Evolutionary conservation across 2,113 vertebrate species (phyloP), one percentile per base, ranked within the genome.

Genomic region (Rana temporaria): DNA sequence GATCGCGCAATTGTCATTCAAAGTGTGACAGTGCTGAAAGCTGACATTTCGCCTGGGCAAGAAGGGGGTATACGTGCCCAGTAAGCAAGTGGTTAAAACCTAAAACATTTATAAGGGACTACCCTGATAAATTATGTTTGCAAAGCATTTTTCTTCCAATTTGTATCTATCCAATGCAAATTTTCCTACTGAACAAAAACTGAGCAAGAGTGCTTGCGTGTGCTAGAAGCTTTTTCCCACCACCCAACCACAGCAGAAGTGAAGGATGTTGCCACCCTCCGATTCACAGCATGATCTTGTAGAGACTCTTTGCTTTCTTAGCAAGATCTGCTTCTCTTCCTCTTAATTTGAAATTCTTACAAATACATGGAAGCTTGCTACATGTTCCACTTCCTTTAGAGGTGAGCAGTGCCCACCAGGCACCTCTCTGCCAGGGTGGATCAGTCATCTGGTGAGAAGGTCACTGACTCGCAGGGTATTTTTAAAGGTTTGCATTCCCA

Each of bases 401-500:
- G 34, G 72, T 75, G 72, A 60, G 30, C 30, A 75, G 72, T 63
- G 60, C 59, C 57, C 63, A 59, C 17, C 22, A 71, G 78, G 57
- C 67, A 71, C 68, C 22, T 38, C 34, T 16, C 18, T 81, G 67
- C 38, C 79, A 71, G 65, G 30, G 42, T 48, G 64, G 77, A 24
- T 55, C 69, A 55, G 69, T 14, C 12, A 24, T 48, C 56, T 79
- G 77, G 60, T 81, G 69, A 81, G 69, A 64, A 75, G 60, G 79
- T 81, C 68, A 72, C 69, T 62, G 60, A 52, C 79, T 73, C 48
- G 20, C 69, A 55, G 79, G 24, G 60, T 59, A 74, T 63, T 65
- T 72, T 75, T 60, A 53, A 73, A 38, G 70, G 62, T 66, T 52
- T 74, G 59, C 71, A 75, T 82, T 82, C 70, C 70, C 70, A 66